Evolutionary conservation across 2,113 vertebrate species (phyloP), one percentile per base, ranked within the genome.

Genomic region (Pseudorasbora parva): DNA sequence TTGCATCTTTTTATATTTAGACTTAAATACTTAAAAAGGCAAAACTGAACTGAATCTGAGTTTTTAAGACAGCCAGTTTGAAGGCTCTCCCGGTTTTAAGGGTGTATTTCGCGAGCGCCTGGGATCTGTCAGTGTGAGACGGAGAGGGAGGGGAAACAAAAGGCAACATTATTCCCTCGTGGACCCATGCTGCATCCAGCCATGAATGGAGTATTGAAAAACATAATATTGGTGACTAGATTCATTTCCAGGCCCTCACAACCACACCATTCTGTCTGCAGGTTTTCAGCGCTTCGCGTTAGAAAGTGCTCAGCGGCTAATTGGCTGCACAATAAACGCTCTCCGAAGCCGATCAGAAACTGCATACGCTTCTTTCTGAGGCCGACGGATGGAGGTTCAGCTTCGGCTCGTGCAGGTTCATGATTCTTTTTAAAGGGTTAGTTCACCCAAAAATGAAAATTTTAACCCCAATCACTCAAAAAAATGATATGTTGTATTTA

Each of bases 151-250:
- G 94, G 92, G 92, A 93, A 91, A 91, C 97, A 98, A 98, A 97
- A 96, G 96, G 91, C 89, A 88, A 97, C 95, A 95, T 98, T 98
- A 96, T 98, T 97, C 93, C 47, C 90, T 86, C 74, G 86, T 87
- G 93, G 93, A 94, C 93, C 92, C 92, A 90, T 59, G 84, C 92
- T 91, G 93, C 92, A 89, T 93, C 91, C 93, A 81, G 88, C 91
- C 59, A 97, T 98, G 97, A 98, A 97, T 97, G 94, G 96, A 90
- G 96, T 92, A 95, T 97, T 98, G 96, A 98, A 94, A 95, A 93
- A 78, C 92, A 88, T 74, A 86, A 88, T 93, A 94, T 91, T 92
- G 78, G 86, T 87, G 88, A 93, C 90, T 89, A 94, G 96, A 95
- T 97, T 95, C 89, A 88, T 95, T 97, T 97, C 95, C 96, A 95